Conservation (phyloP, 1,140 invertebrate species). For the Venturia canescens region DNA sequence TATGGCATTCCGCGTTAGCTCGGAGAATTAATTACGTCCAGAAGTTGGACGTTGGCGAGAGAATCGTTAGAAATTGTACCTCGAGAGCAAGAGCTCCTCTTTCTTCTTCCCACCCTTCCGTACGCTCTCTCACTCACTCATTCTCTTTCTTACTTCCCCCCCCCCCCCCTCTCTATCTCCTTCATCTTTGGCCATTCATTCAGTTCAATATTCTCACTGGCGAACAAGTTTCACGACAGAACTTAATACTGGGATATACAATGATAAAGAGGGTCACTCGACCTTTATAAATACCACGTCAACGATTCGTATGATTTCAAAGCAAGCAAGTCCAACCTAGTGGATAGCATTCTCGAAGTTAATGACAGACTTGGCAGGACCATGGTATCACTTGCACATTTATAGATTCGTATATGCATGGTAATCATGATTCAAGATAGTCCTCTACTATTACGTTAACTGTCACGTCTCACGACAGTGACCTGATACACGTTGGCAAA, state of each 20-base stretch:
- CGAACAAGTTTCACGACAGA: neutral
- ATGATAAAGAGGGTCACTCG: slow-evolving; percentile 8
- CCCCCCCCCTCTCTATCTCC: neutral
- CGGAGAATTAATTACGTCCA: slow-evolving; percentile 71
- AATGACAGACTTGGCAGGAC: too few relatives aligned
- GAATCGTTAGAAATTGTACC: slow-evolving; percentile 67
- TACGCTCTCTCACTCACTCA: neutral
- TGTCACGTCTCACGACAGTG: too few relatives aligned
- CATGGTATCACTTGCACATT: too few relatives aligned
- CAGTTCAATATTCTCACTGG: neutral
- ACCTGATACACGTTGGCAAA: too few relatives aligned
- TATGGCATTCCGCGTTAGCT: slow-evolving; percentile 71
- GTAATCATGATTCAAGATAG: too few relatives aligned
- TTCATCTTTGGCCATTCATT: neutral
- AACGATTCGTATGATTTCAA: neutral
- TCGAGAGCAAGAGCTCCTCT: slow-evolving; percentile 49
- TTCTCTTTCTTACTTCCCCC: neutral
- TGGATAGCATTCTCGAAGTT: neutral
- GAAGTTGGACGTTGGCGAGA: slow-evolving; percentile 65
- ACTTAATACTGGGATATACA: neutral
- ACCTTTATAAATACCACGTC: neutral
- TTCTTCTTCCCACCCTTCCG: neutral
- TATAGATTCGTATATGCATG: too few relatives aligned
- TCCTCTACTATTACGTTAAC: too few relatives aligned
- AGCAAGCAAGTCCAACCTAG: neutral